phyloP scores from a whole-genome alignment of 2,113 vertebrate species.

The Cygnus atratus region DNA sequence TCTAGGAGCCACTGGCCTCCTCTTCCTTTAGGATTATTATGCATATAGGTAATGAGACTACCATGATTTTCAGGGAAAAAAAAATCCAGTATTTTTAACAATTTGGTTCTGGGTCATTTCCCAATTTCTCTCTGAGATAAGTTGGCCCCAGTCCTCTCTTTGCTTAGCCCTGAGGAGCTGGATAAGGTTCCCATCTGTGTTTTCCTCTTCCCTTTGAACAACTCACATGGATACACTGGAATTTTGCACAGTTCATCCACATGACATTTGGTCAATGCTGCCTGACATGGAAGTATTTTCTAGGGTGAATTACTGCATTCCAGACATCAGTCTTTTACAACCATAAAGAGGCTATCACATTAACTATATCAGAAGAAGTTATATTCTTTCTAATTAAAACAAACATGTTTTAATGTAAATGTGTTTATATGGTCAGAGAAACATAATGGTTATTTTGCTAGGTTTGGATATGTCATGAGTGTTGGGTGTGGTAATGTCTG shows the following conservation, averaged over 20 bases:
- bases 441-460: background rate
- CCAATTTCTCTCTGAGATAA: background rate
- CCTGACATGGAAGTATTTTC: background rate
- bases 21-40: background rate
- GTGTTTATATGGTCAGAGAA: background rate
- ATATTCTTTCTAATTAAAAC: background rate
- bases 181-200: background rate
- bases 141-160: background rate
- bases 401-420: background rate
- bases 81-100: background rate
- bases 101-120: background rate
- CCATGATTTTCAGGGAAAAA: background rate
- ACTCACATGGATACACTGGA: background rate
- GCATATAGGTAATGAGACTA: background rate
- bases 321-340: background rate
- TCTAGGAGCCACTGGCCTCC: background rate
- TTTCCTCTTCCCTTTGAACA: background rate
- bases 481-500: too few species aligned
- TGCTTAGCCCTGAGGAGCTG: background rate
- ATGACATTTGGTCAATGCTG: background rate
- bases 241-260: background rate
- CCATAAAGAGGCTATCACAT: background rate
- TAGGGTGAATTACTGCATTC: background rate
- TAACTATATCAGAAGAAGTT: background rate
- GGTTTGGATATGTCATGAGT: background rate